Conservation (phyloP, 2,888 invertebrate genomes). For the Acrocyrtus sp. region DNA sequence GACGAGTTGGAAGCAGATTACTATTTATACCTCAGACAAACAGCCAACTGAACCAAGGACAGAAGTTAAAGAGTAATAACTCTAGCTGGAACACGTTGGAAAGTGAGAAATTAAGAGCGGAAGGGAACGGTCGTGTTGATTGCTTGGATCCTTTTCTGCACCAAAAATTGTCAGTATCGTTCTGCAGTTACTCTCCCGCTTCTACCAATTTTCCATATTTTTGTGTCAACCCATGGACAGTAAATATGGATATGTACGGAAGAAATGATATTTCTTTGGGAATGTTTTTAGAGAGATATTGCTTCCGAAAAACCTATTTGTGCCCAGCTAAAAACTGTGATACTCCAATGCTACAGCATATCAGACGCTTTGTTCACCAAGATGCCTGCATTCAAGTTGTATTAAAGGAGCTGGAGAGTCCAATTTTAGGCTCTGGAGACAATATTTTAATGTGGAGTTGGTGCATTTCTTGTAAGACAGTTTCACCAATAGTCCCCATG, state of each 20-base stretch:
- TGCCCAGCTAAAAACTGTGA: slow-evolving; percentile 85
- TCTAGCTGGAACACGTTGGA: slow-evolving; percentile 57
- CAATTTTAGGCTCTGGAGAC: slow-evolving; percentile 68
- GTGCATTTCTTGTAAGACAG: slow-evolving; percentile 76
- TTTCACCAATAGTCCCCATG: slow-evolving; percentile 81
- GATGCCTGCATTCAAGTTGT: slow-evolving; percentile 86
- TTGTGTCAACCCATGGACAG: slow-evolving; percentile 91
- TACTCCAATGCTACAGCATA: slow-evolving; percentile 86
- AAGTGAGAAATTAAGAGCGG: slow-evolving; percentile 37
- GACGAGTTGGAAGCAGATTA: slow-evolving; percentile 82
- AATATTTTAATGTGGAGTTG: slow-evolving; percentile 85
- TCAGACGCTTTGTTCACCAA: slow-evolving; percentile 90
- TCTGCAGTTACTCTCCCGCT: slow-evolving; percentile 84
- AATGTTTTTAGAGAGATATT: slow-evolving; percentile 91
- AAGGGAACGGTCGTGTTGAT: slow-evolving; percentile 68
- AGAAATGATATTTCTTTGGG: slow-evolving; percentile 95
- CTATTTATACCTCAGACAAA: slow-evolving; percentile 37
- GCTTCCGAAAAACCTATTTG: slow-evolving; percentile 84
- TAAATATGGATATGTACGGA: slow-evolving; percentile 95
- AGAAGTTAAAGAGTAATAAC: slow-evolving; percentile 61
- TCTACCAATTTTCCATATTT: slow-evolving; percentile 85
- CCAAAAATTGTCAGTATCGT: slow-evolving; percentile 87
- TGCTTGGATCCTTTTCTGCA: slow-evolving; percentile 84
- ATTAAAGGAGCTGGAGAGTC: slow-evolving; percentile 69
- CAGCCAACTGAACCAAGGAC: slow-evolving; percentile 22